Base-by-base conservation (phyloP, 2,888 invertebrate species). In the Campoplex nolae region DNA sequence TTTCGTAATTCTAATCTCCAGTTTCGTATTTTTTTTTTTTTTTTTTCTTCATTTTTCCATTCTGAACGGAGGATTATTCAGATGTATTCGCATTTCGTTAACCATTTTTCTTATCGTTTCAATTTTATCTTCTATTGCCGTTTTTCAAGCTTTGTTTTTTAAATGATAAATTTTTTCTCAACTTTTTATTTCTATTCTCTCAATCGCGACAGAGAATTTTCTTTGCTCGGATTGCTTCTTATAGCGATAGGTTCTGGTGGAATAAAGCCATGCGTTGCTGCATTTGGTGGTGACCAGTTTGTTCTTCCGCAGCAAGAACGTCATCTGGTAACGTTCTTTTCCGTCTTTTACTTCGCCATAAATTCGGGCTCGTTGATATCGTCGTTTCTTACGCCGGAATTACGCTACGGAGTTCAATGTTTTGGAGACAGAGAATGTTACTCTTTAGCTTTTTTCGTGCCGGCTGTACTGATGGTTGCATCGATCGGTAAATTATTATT, bases 271-370 rank as follows among this genome's bases (percentile, higher is more conserved):
- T 98, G 98, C 92, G 97, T 98, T 1, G 96, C 97, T 8, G 97
- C 98, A 0, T 98, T 98, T 92, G 98, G 98, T 6, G 98, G 97
- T 8, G 98, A 98, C 92, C 98, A 97, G 95, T 97, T 97, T 91
- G 95, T 95, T n/a, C 93, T 97, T 16, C 97, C 97, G 98, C 97
- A 97, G 89, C 98, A 99, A 95, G 97, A 96, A 90, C 95, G 95
- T 90, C 97, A 98, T 92, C 95, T 99, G 85, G 96, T 97, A 23
- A 96, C 96, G 85, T 99, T 98, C 95, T 99, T 99, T 95, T 99
- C 99, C 0, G 95, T 99, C 0, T 99, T 99, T 94, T 99, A 99
- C 95, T 98, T 99, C 93, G 95, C 98, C 70, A 99, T 99, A 92
- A 99, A 99, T 94, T 96, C 97, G 0, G 99, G 99, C 11, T 98